Evolutionary conservation across 1,140 invertebrate genomes (phyloP).

Genomic region (Macrosteles quadrilineatus): DNA sequence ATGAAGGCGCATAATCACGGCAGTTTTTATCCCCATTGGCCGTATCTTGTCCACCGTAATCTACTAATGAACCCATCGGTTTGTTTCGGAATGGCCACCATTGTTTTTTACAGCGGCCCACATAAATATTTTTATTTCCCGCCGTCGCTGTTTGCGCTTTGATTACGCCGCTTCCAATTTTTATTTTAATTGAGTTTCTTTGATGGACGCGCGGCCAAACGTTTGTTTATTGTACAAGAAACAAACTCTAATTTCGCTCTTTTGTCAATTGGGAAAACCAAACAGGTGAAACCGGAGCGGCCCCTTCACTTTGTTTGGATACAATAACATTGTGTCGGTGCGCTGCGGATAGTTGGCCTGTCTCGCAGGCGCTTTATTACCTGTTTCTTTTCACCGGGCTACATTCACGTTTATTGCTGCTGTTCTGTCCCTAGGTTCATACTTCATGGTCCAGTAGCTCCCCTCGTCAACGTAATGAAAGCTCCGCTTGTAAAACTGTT

Average conservation of each 20-base stretch:
- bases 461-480: no score
- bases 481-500: no score
- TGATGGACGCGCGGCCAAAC: conserved; percentile 11
- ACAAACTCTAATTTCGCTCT: conserved; percentile 21
- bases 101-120: conserved; percentile 21
- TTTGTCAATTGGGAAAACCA: conserved; percentile 17
- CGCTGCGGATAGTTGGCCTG: background rate
- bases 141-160: conserved; percentile 15
- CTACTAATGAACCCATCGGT: conserved; percentile 25
- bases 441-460: no score
- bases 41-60: conserved; percentile 16
- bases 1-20: background rate
- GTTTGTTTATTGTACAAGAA: conserved; percentile 26
- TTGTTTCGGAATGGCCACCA: conserved; percentile 13
- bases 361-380: background rate
- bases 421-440: no score
- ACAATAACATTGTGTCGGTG: conserved; percentile 15
- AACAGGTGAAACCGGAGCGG: background rate
- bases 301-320: conserved; percentile 17
- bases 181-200: conserved; percentile 27
- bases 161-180: conserved; percentile 20
- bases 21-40: background rate
- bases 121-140: conserved; percentile 24
- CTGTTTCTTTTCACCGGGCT: background rate
- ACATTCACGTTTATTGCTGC: no score